Evolutionary conservation across 1,140 invertebrate species (phyloP).

Genomic region (Habropoda laboriosa): DNA sequence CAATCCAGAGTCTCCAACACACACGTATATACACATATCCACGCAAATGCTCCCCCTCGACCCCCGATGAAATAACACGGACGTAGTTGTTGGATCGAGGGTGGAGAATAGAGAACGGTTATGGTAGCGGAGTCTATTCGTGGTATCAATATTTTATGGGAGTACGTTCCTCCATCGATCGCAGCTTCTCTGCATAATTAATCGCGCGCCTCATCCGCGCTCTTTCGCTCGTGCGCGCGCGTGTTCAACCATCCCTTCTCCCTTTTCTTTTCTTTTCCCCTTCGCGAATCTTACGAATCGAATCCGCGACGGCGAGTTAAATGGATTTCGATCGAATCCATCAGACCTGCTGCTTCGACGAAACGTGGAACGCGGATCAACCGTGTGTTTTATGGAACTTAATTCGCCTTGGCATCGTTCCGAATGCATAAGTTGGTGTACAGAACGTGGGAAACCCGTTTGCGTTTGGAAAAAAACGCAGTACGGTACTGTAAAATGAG

Average conservation of each 20-base stretch:
- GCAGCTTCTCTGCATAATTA: slow-evolving; percentile 74
- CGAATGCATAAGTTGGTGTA: slow-evolving; percentile 54
- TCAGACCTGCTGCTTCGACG: not conserved
- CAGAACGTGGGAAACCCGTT: slow-evolving; percentile 23
- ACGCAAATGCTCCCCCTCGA: too few relatives aligned
- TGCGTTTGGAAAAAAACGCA: not conserved
- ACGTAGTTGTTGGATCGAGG: slow-evolving; percentile 52
- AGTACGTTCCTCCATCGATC: slow-evolving; percentile 74
- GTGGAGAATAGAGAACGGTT: slow-evolving; percentile 57
- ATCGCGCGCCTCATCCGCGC: too few relatives aligned
- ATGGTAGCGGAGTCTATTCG: slow-evolving; percentile 61
- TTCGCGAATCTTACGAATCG: slow-evolving; percentile 52
- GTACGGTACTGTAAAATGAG: not conserved
- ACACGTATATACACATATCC: not conserved
- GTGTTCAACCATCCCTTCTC: not conserved
- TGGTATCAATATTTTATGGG: slow-evolving; percentile 75
- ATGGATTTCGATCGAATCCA: slow-evolving; percentile 54
- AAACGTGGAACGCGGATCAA: not conserved
- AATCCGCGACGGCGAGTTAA: slow-evolving; percentile 48
- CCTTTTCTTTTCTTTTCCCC: slow-evolving; percentile 26
- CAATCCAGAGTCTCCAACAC: slow-evolving; percentile 51
- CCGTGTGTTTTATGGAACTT: slow-evolving; percentile 15
- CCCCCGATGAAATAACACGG: slow-evolving; percentile 30
- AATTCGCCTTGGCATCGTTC: slow-evolving; percentile 36
- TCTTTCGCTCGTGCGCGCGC: slow-evolving; percentile 27